These are phyloP conservation scores for Clupea harengus DNA, from an alignment of 2,113 vertebrate species.

Conservation along the genomic window DNA sequence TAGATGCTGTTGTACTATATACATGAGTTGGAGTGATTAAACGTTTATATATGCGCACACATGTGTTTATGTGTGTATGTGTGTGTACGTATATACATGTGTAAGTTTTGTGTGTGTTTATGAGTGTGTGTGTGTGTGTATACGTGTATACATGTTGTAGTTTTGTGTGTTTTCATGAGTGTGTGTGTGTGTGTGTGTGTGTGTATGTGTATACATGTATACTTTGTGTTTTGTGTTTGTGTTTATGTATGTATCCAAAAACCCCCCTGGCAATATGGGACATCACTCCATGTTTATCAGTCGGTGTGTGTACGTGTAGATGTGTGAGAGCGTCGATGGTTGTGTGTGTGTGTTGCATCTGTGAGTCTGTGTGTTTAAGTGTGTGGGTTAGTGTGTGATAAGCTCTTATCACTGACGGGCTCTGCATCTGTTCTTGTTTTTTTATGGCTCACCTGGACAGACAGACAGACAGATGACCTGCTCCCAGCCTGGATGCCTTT, in stretches of 20 bases:
- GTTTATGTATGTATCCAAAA: not conserved
- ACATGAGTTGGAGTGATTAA: no score
- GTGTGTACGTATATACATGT: not conserved
- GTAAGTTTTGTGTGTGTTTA: not conserved
- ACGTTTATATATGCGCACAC: no score
- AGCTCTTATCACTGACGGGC: constrained; percentile 30
- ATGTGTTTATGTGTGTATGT: not conserved
- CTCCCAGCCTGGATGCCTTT: not conserved
- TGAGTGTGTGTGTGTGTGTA: not conserved
- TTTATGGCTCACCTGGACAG: not conserved
- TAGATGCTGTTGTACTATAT: no score
- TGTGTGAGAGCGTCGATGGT: no score
- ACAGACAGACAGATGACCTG: not conserved
- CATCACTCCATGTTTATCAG: not conserved
- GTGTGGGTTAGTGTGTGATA: constrained; percentile 9
- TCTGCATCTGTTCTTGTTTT: constrained; percentile 31
- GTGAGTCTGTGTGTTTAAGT: not conserved
- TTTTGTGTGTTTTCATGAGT: not conserved
- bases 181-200: constrained; percentile 9
- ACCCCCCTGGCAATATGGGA: no score
- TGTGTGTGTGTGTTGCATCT: no score
- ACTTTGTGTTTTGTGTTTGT: no score
- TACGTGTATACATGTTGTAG: not conserved
- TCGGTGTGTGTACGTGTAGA: not conserved
- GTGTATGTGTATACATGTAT: no score